phyloP scores from a whole-genome alignment of 2,113 vertebrate species.

The Lagopus leucura region DNA sequence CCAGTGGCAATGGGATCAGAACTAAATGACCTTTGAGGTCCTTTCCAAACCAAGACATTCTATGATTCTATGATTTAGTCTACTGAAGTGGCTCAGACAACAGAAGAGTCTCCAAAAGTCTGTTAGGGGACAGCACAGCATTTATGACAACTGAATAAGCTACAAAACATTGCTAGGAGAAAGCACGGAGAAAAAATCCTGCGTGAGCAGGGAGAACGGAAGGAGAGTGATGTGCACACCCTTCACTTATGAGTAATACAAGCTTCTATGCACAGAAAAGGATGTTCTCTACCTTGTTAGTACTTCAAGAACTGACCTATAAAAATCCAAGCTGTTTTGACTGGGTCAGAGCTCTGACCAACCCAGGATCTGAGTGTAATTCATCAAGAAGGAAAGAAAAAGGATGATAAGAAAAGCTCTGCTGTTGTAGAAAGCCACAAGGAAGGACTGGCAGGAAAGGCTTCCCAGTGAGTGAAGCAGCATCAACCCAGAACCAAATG shows the following conservation, averaged over 20 bases:
- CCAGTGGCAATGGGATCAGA: too few species aligned
- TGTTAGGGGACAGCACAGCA: not conserved
- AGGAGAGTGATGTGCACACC: not conserved
- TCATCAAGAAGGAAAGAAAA: not conserved
- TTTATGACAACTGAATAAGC: not conserved
- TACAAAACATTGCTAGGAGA: not conserved
- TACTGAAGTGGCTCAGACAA: not conserved
- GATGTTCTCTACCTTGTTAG: not conserved
- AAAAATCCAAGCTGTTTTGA: not conserved
- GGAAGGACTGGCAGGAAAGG: not conserved
- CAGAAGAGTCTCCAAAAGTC: not conserved
- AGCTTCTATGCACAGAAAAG: not conserved
- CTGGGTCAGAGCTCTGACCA: not conserved
- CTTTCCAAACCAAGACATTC: too few species aligned
- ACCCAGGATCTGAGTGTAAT: not conserved
- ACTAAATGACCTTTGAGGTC: too few species aligned
- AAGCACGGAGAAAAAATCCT: not conserved
- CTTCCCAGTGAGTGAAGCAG: not conserved
- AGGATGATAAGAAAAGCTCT: not conserved
- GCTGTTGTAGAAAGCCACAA: not conserved
- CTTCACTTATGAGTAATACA: not conserved
- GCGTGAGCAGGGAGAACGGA: not conserved
- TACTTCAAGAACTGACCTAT: not conserved
- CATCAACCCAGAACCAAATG: not conserved
- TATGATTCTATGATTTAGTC: not conserved